Base-by-base conservation (phyloP, 2,888 invertebrate genomes). In the Cheilosia pagana region DNA sequence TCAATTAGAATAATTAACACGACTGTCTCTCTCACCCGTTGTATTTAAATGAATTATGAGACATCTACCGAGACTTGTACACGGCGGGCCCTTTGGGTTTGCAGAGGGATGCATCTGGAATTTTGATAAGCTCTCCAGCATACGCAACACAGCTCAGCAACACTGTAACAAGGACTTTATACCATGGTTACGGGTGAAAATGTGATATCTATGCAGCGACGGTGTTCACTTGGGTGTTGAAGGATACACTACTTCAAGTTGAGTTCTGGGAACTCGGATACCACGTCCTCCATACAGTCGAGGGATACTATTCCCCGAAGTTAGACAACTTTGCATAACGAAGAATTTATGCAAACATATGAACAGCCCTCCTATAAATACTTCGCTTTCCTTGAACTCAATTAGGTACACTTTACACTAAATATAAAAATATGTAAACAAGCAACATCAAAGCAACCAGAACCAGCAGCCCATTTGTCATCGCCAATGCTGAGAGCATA, bases 1-100 rank as follows among this genome's bases (percentile, higher is more conserved):
- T 82, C 82, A 82, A 82, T 82, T 82, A 82, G 82, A 82, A 82
- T 82, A 82, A 82, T 82, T 82, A 82, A 82, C 82, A 78, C 72
- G 72, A 82, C 77, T 77, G 71, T 77, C 71, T 78, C 60, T 48
- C 67, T 67, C 43, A 72, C 59, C 78, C 55, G 72, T 78, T 78
- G 72, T 78, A 63, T 77, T 72, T 82, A 72, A 82, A 82, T 82
- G 71, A 82, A 82, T 82, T 82, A 82, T 72, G 72, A 72, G 82
- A 72, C 78, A 82, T 82, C 71, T 78, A 78, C 82, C 35, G 60
- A 78, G 78, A 62, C 31, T 72, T 77, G 82, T 67, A 55, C 55
- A 67, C 60, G 55, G 68, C 60, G 55, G 68, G 81, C 68, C 71
- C 72, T 62, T 82, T 10, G 71, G 60, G 65, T 70, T 65, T 78